phyloP scores from a whole-genome alignment of 2,888 invertebrate genomes.

The Amphimallon solstitiale region DNA sequence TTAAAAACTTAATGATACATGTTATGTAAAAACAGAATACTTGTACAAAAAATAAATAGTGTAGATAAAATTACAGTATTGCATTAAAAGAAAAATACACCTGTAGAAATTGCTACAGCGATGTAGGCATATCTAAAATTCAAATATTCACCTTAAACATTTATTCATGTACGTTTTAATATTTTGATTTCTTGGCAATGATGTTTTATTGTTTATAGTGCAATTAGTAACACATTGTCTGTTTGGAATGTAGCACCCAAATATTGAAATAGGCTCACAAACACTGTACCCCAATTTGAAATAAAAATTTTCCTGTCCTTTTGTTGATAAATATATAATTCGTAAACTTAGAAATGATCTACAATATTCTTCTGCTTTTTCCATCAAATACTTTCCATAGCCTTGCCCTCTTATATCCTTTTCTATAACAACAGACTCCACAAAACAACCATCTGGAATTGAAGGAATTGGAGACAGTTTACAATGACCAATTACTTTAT shows the following conservation, averaged over 20 bases:
- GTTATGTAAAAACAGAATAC: too few species aligned
- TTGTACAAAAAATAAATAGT: too few species aligned
- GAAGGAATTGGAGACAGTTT: slow-evolving; percentile 80
- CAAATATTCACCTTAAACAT: slow-evolving; percentile 29
- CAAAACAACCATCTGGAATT: slow-evolving; percentile 76
- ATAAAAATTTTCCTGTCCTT: slow-evolving; percentile 81
- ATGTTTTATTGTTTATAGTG: slow-evolving; percentile 12
- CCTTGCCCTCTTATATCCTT: slow-evolving; percentile 77
- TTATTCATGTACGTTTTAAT: slow-evolving; percentile 59
- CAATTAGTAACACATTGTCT: slow-evolving; percentile 3
- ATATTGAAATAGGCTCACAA: slow-evolving; percentile 77
- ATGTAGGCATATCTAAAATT: too few species aligned
- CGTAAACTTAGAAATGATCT: slow-evolving; percentile 70
- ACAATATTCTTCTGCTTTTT: slow-evolving; percentile 78
- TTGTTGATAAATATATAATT: slow-evolving; percentile 74
- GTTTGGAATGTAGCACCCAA: slow-evolving; percentile 63
- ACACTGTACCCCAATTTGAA: slow-evolving; percentile 76
- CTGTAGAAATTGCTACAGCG: too few species aligned
- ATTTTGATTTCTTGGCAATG: slow-evolving; percentile 12
- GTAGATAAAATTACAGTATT: too few species aligned
- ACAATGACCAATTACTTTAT: slow-evolving; percentile 77
- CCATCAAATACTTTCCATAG: slow-evolving; percentile 80
- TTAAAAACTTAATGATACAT: too few species aligned
- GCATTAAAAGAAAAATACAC: too few species aligned
- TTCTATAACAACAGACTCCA: slow-evolving; percentile 85